phyloP scores from a whole-genome alignment of 2,797 vertebrate species.

The Prionace glauca region DNA sequence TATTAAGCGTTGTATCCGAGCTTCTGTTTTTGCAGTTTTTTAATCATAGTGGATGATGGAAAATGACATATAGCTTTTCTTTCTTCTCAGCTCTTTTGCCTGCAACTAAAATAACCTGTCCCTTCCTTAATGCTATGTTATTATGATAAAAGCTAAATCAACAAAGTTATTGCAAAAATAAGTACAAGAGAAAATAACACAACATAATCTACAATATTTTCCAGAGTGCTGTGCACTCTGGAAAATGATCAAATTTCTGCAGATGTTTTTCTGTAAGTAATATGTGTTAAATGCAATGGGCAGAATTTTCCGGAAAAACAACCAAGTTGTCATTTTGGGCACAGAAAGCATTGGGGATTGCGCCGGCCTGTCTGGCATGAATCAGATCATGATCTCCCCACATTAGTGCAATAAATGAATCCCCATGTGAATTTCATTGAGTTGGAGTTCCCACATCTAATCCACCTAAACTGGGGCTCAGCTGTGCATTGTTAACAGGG shows the following conservation, averaged over 20 bases:
- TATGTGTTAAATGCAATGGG: background rate
- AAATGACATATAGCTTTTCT: background rate
- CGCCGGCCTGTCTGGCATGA: no score
- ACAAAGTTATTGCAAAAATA: background rate
- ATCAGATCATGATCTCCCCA: no score
- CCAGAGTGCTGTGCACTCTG: background rate
- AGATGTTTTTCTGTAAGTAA: background rate
- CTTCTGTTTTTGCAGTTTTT: background rate
- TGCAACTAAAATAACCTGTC: background rate
- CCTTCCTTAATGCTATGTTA: background rate
- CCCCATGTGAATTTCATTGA: no score
- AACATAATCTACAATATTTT: background rate
- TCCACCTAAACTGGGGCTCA: no score
- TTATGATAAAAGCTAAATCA: background rate
- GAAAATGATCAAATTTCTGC: background rate
- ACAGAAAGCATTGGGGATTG: no score
- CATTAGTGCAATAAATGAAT: no score
- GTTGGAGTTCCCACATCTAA: no score
- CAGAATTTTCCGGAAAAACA: background rate
- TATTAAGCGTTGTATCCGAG: slow-evolving; percentile 1
- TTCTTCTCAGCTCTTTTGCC: background rate
- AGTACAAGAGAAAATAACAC: background rate
- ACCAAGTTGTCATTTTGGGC: no score
- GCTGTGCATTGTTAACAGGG: no score
- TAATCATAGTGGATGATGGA: background rate